Evolutionary conservation across 2,113 vertebrate species (phyloP).

Genomic region (Otus sunia): DNA sequence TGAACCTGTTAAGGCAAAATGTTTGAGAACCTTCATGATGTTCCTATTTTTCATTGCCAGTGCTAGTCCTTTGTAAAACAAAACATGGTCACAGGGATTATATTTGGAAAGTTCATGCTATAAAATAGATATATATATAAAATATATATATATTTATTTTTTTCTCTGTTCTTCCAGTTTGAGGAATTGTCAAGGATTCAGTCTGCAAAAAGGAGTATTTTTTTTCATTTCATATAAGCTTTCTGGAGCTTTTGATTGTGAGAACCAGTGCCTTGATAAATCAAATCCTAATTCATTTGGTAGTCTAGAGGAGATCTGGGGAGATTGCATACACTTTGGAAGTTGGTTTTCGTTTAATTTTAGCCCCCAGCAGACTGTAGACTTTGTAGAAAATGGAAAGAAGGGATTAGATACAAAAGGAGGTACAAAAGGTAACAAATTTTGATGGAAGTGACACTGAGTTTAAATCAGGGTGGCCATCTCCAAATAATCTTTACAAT

Average conservation of each 20-base stretch:
- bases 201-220: neutral
- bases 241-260: neutral
- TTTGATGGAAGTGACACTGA: neutral
- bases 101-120: neutral
- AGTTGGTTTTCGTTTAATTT: neutral
- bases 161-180: neutral
- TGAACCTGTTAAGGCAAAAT: neutral
- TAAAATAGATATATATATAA: too few relatives aligned
- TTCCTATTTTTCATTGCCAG: neutral
- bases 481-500: neutral
- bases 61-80: neutral
- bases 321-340: neutral
- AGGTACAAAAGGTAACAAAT: neutral
- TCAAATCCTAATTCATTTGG: neutral
- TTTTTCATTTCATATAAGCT: neutral
- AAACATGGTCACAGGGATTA: neutral
- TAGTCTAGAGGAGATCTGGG: neutral
- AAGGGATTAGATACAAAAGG: neutral
- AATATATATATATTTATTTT: too few relatives aligned
- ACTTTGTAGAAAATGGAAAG: neutral
- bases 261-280: neutral
- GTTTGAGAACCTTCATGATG: neutral
- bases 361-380: neutral
- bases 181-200: neutral
- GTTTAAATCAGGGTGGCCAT: neutral